phyloP scores from a whole-genome alignment of 1,140 invertebrate species.

The Diachasma alloeum region DNA sequence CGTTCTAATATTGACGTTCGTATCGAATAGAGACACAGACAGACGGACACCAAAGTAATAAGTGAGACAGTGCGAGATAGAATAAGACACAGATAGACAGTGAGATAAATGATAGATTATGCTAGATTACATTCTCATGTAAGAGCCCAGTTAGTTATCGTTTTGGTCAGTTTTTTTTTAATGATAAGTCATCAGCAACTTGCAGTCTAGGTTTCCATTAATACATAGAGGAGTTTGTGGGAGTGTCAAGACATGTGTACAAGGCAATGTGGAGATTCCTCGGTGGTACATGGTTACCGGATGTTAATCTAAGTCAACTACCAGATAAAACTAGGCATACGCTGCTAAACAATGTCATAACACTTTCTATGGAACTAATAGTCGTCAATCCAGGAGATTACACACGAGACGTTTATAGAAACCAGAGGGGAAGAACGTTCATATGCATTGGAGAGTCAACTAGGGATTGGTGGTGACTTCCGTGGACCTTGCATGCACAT shows the following conservation, averaged over 20 bases:
- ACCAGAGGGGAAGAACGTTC: neutral
- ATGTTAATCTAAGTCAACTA: neutral
- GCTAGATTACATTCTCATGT: constrained; percentile 12
- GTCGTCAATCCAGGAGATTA: neutral
- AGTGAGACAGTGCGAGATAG: constrained; percentile 27
- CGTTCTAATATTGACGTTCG: neutral
- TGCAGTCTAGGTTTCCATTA: neutral
- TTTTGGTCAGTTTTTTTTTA: neutral
- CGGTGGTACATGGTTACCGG: neutral
- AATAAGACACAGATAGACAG: constrained; percentile 39
- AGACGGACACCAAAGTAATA: constrained; percentile 29
- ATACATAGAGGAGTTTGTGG: neutral
- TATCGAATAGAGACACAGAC: constrained; percentile 5
- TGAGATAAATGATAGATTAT: constrained; percentile 35
- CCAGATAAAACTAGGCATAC: neutral
- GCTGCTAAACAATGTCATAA: neutral
- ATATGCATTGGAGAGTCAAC: constrained; percentile 1
- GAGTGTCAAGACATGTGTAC: constrained; percentile 1
- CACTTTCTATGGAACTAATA: neutral
- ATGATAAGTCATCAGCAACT: neutral
- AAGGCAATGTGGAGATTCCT: neutral
- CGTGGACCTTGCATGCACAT: neutral
- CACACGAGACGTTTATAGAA: neutral
- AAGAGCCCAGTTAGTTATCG: neutral
- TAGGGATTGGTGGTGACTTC: neutral